phyloP scores from a whole-genome alignment of 1,140 invertebrate genomes.

The Drosophila ambigua region DNA sequence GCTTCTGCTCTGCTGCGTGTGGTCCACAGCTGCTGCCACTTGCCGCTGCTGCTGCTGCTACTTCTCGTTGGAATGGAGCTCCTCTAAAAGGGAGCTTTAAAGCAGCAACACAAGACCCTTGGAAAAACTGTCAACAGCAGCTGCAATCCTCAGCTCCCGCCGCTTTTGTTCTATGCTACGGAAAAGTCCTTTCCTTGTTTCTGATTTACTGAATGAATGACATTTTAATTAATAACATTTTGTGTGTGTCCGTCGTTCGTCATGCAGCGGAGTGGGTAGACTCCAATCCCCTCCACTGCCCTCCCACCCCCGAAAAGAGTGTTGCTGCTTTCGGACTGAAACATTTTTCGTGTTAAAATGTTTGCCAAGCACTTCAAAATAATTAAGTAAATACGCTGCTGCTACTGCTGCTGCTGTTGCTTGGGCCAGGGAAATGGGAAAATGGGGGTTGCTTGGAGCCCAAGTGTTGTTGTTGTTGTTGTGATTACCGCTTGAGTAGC shows the following conservation, averaged over 20 bases:
- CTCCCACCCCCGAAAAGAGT: slow-evolving; percentile 24
- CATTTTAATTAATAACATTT: slow-evolving; percentile 83
- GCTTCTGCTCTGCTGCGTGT: slow-evolving; percentile 54
- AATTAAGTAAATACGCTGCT: slow-evolving; percentile 75
- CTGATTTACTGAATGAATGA: slow-evolving; percentile 64
- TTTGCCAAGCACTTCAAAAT: slow-evolving; percentile 78
- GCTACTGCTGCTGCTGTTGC: not conserved
- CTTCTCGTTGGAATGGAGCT: slow-evolving; percentile 5
- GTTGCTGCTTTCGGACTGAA: slow-evolving; percentile 46
- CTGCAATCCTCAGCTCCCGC: slow-evolving; percentile 45
- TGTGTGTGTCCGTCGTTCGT: slow-evolving; percentile 58
- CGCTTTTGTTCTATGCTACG: not conserved
- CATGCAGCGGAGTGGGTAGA: slow-evolving; percentile 3
- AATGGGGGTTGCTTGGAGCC: slow-evolving; percentile 28
- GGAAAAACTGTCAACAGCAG: slow-evolving; percentile 70
- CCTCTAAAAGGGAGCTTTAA: slow-evolving; percentile 24
- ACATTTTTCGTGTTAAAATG: slow-evolving; percentile 82
- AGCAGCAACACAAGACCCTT: slow-evolving; percentile 28
- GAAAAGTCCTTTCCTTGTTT: slow-evolving; percentile 62
- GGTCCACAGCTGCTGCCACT: slow-evolving; percentile 30
- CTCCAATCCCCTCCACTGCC: not conserved
- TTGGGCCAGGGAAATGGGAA: slow-evolving; percentile 4
- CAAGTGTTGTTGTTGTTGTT: slow-evolving; percentile 41
- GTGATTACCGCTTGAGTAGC: slow-evolving; percentile 32
- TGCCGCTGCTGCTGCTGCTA: no score